Percentiles rank a stretch among this genome's conserved stretches.
phyloP scores from a whole-genome alignment of 1,140 invertebrate genomes.

The Trinorchestia longiramus region DNA sequence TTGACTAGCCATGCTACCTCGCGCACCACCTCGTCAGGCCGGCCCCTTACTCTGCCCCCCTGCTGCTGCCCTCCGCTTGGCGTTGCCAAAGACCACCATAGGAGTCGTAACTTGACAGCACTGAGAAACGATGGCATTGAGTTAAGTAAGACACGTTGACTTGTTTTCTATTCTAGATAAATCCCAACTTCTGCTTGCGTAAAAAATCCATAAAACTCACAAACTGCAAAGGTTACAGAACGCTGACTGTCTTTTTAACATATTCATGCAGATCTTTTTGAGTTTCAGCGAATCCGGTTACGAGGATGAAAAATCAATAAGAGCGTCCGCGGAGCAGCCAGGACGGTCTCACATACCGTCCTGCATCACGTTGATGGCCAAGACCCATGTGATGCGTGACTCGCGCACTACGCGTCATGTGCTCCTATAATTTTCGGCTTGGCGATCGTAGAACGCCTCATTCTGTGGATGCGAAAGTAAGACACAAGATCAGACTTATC shows the following conservation, averaged over 20 bases:
- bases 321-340: not conserved
- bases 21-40: not conserved
- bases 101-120: not conserved
- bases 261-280: not conserved
- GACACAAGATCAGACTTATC: not conserved
- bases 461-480: not conserved
- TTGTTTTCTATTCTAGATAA: not conserved
- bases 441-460: not conserved
- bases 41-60: not conserved
- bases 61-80: not conserved
- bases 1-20: slow-evolving; percentile 45
- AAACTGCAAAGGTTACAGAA: not conserved
- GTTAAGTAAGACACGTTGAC: not conserved
- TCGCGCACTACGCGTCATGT: not conserved
- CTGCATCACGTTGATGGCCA: slow-evolving; percentile 19
- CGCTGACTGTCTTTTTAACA: not conserved
- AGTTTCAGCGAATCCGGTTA: slow-evolving; percentile 24
- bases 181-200: not conserved
- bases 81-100: slow-evolving; percentile 38
- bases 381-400: not conserved
- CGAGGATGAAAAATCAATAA: slow-evolving; percentile 28
- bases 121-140: not conserved
- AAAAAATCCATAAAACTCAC: not conserved
- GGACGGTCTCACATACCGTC: not conserved
- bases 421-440: not conserved